Evolutionary conservation across 2,888 invertebrate species (phyloP).

Genomic region (Lasioglossum pauxillum): DNA sequence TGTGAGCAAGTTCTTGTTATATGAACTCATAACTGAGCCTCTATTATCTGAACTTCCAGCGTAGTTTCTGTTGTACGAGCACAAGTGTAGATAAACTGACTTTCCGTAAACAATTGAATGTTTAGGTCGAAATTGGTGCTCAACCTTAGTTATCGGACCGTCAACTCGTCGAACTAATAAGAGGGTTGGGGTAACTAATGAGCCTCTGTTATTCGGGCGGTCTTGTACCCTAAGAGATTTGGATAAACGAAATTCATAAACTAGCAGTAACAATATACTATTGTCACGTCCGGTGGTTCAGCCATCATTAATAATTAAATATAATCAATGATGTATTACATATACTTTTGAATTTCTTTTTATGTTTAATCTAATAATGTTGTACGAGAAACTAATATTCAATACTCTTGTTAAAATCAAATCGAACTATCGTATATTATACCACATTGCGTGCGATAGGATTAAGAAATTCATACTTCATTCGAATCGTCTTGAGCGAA

Average conservation of each 20-base stretch:
- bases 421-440: too few species aligned
- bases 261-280: background rate
- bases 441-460: too few species aligned
- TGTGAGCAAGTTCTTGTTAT: background rate
- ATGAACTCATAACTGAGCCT: background rate
- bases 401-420: too few species aligned
- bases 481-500: too few species aligned
- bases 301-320: too few species aligned
- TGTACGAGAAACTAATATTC: too few species aligned
- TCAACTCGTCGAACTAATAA: background rate
- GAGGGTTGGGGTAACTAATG: background rate
- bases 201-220: background rate
- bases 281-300: too few species aligned
- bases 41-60: background rate
- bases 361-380: too few species aligned
- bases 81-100: background rate
- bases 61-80: background rate
- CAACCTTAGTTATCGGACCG: background rate
- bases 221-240: background rate
- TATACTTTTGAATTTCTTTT: too few species aligned
- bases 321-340: too few species aligned
- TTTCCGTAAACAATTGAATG: background rate
- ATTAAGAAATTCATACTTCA: too few species aligned
- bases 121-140: background rate
- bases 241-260: background rate